Evolutionary conservation across 2,888 invertebrate genomes (phyloP), one percentile per base, ranked within the genome.

Genomic region (Clepsis dumicolana): DNA sequence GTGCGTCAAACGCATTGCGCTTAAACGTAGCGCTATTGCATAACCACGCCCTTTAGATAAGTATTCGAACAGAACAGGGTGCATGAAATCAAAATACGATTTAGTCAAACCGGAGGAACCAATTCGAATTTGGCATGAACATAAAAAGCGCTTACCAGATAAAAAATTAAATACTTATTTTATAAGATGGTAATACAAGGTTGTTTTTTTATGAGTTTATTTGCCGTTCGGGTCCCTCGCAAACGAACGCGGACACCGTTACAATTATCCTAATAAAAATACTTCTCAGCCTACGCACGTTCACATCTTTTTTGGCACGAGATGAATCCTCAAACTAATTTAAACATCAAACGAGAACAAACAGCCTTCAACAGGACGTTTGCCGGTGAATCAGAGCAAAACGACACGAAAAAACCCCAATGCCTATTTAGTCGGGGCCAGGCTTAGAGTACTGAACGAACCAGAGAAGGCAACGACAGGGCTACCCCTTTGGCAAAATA

Each of bases 391-490:
- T 59, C 25, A 24, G 25, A 41, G 59, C 38, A 63, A 57, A 41
- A 44, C 66, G 67, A 50, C 54, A 50, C 8, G 38, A 50, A 67
- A 48, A 62, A 67, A 35, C 61, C 62, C 32, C 62, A 67, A 63
- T 62, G 54, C 61, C 54, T 65, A 61, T 67, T 62, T 63, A 63
- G 56, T 56, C 32, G 48, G 21, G 21, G 48, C 24, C 50, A n/a
- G 35, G 61, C 41, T 48, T 44, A 18, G 44, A 18, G 18, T 7
- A 44, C 4, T 16, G 5, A 38, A 8, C 5, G n/a, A 2, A 44
- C 44, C 16, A 8, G 44, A 44, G 44, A 12, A 14, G n/a, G 12
- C n/a, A 38, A n/a, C n/a, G 38, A 14, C n/a, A 12, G 4, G 14
- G 4, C n/a, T 38, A 38, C 14, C 4, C n/a, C 32, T n/a, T n/a